phyloP scores from a whole-genome alignment of 2,113 vertebrate genomes.

The Riparia riparia region DNA sequence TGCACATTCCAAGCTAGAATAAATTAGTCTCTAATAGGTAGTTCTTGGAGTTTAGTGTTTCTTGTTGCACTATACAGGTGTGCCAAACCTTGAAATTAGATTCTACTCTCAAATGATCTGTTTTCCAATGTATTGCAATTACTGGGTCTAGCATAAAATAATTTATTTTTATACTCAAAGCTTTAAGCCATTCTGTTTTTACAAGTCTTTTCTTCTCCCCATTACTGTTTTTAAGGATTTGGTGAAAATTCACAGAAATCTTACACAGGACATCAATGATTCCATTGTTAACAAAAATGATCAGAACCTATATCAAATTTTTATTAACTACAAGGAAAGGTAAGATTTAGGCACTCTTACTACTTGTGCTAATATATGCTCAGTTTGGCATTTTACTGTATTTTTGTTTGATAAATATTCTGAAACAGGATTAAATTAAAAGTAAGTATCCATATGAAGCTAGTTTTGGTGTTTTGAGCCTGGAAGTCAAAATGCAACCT shows the following conservation, averaged over 20 bases:
- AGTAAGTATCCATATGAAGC: background rate
- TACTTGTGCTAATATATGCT: background rate
- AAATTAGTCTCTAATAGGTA: slow-evolving; percentile 51
- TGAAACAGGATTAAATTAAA: background rate
- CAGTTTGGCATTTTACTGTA: background rate
- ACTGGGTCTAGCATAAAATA: background rate
- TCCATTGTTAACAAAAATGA: slow-evolving; percentile 89
- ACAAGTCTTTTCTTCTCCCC: background rate
- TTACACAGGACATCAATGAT: slow-evolving; percentile 90
- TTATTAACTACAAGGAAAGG: slow-evolving; percentile 96
- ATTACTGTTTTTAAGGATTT: slow-evolving; percentile 85
- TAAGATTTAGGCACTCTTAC: slow-evolving; percentile 56
- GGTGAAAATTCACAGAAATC: slow-evolving; percentile 91
- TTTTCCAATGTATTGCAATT: background rate
- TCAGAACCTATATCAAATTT: slow-evolving; percentile 93
- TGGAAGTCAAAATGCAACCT: background rate
- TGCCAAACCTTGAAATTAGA: background rate
- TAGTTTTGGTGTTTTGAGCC: background rate
- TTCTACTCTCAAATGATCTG: background rate
- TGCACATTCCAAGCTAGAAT: background rate
- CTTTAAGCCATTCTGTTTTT: background rate
- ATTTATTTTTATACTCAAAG: background rate
- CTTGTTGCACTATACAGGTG: background rate
- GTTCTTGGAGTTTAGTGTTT: slow-evolving; percentile 14
- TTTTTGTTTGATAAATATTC: background rate